Evolutionary conservation across 2,888 invertebrate species (phyloP).

Genomic region (Thecocarcelia acutangulata): DNA sequence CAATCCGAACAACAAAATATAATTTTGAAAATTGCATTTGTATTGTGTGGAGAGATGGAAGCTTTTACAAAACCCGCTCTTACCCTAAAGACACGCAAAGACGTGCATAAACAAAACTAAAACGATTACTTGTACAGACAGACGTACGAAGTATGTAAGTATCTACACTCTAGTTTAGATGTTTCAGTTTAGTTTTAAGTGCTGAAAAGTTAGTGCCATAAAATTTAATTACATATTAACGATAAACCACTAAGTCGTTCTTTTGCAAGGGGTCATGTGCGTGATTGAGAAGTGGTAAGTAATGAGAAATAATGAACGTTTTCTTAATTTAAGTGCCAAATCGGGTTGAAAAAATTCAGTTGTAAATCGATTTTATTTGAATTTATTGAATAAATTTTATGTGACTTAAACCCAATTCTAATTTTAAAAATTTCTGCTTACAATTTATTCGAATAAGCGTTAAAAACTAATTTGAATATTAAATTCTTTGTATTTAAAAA

Average conservation of each 20-base stretch:
- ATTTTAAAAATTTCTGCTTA: no score
- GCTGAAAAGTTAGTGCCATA: conserved; percentile 33
- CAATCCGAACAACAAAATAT: conserved; percentile 53
- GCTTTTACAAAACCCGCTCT: conserved; percentile 1
- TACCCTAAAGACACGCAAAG: conserved; percentile 7
- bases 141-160: conserved; percentile 2
- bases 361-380: no score
- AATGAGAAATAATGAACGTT: conserved; percentile 1
- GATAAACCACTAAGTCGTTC: conserved; percentile 18
- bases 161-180: conserved; percentile 6
- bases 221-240: conserved; percentile 43
- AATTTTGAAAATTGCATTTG: conserved; percentile 68
- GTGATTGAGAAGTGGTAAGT: conserved; percentile 38
- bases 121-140: conserved; percentile 13
- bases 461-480: no score
- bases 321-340: not conserved
- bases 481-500: no score
- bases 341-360: no score
- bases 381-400: no score
- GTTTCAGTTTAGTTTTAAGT: conserved; percentile 41
- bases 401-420: no score
- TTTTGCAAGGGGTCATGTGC: conserved; percentile 10
- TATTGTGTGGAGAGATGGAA: conserved; percentile 26
- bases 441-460: no score
- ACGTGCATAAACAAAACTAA: conserved; percentile 20